Evolutionary conservation across 2,797 vertebrate genomes (phyloP).

Genomic region (Peromyscus aztecus): DNA sequence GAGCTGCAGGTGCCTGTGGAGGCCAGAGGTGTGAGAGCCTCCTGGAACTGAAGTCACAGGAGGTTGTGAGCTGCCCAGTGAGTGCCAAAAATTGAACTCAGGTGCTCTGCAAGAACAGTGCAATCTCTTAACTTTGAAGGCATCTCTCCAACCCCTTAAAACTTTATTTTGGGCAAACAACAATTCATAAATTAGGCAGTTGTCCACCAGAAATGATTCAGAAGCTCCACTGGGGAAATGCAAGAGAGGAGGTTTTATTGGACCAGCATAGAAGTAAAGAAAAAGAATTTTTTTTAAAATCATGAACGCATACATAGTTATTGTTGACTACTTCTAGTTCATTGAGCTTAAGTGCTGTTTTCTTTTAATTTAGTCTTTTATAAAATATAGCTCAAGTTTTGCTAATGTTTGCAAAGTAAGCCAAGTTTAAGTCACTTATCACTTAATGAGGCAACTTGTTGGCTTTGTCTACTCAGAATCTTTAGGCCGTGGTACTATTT

Average conservation of each 20-base stretch:
- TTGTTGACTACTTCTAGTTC: background rate
- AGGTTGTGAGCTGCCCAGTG: background rate
- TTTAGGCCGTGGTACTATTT: background rate
- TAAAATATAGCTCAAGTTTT: background rate
- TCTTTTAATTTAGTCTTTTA: background rate
- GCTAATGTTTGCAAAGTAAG: background rate
- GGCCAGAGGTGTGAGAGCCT: background rate
- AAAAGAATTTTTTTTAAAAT: background rate
- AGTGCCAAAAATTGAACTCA: too few relatives aligned
- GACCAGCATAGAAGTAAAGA: background rate
- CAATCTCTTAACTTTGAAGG: background rate
- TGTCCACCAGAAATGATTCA: background rate
- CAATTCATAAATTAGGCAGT: background rate
- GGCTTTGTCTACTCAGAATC: background rate
- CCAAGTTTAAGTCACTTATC: background rate
- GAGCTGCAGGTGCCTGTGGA: background rate
- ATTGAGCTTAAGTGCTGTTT: background rate
- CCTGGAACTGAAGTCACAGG: background rate
- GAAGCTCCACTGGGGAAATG: background rate
- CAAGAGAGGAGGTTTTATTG: background rate
- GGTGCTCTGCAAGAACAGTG: background rate
- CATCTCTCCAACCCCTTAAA: background rate
- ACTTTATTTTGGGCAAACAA: background rate
- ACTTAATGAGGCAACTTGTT: background rate
- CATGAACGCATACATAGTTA: background rate